A percentile compares a stretch with the other conserved stretches of the same genome.
These are phyloP conservation scores for Cyrtodaria siliqua DNA, from an alignment of 2,888 invertebrate genomes.

Conservation along the genomic window DNA sequence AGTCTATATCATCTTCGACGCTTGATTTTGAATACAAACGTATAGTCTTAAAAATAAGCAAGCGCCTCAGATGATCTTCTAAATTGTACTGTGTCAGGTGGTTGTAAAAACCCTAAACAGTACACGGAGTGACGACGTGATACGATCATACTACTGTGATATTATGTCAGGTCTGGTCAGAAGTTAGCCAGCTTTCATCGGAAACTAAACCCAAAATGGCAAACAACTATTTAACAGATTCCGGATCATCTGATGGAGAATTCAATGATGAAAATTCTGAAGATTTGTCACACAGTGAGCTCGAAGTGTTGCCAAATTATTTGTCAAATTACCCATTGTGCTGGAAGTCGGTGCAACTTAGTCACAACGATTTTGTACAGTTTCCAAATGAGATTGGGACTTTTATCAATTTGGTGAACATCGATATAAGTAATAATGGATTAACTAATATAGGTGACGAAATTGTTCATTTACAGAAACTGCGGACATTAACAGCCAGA, in stretches of 20 bases:
- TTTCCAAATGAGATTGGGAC: constrained; percentile 82
- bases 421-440: constrained; percentile 96
- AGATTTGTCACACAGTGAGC: constrained; percentile 81
- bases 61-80: no score
- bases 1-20: no score
- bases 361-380: constrained; percentile 84
- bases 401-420: constrained; percentile 89
- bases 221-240: constrained; percentile 15
- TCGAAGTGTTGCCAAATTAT: constrained; percentile 80
- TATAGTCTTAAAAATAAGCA: no score
- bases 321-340: constrained; percentile 86
- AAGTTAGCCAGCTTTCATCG: no score
- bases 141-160: no score
- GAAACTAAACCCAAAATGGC: constrained; percentile 12
- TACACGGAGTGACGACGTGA: no score
- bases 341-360: constrained; percentile 87
- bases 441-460: constrained; percentile 92
- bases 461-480: constrained; percentile 90
- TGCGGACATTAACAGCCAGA: constrained; percentile 93
- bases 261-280: constrained; percentile 78
- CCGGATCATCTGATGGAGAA: constrained; percentile 66
- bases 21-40: no score
- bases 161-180: no score
- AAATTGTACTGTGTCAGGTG: no score
- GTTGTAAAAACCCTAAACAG: no score